Percentiles rank a stretch among this genome's conserved stretches.
These are phyloP conservation scores for Corythaeola cristata DNA, from an alignment of 2,113 vertebrate species.

Conservation along the genomic window DNA sequence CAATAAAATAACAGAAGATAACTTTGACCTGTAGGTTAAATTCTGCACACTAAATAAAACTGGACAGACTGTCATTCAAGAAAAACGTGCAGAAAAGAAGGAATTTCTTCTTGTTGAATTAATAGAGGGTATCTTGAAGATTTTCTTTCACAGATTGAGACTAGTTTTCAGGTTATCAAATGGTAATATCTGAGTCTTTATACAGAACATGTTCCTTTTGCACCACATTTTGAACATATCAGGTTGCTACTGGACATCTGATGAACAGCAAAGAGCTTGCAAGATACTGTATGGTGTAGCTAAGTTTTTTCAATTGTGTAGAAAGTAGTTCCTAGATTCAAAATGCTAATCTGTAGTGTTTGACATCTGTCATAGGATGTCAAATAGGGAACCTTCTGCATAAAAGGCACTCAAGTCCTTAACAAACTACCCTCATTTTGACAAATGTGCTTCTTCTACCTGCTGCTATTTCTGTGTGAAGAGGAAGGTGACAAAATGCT, in stretches of 20 bases:
- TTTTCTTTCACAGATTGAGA: neutral
- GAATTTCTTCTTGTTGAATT: neutral
- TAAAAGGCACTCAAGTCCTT: neutral
- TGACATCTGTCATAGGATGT: neutral
- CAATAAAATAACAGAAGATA: neutral
- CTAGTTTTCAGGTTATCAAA: neutral
- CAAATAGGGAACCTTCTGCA: neutral
- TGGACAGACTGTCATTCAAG: neutral
- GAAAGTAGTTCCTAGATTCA: neutral
- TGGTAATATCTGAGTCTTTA: neutral
- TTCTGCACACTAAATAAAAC: neutral
- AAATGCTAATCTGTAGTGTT: neutral
- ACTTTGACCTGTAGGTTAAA: neutral
- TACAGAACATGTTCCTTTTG: neutral
- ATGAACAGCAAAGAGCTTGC: neutral
- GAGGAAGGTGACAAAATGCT: slow-evolving; percentile 36
- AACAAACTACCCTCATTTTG: neutral
- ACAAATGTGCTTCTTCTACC: neutral
- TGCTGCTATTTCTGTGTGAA: slow-evolving; percentile 22
- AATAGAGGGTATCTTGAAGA: neutral
- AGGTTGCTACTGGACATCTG: neutral
- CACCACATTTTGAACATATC: neutral
- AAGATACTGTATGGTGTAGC: neutral
- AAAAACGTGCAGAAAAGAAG: neutral
- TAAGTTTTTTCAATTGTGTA: neutral